Evolutionary conservation across 2,888 invertebrate species (phyloP), one percentile per base, ranked within the genome.

Genomic region (Drosophila borborema): DNA sequence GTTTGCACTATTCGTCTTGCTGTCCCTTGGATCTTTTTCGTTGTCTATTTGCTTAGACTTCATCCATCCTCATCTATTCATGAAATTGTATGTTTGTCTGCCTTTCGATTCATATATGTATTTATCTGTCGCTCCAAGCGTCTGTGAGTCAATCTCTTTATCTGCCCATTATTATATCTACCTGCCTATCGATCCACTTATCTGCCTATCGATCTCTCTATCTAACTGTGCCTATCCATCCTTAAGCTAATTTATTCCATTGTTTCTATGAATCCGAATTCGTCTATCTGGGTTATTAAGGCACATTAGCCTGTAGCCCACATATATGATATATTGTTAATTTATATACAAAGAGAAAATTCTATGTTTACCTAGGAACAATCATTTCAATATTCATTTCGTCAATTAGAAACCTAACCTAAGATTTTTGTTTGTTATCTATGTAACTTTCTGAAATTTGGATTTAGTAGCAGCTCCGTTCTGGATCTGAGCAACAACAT

Each of bases 401-500:
- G 23, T 46, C 20, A 14, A 1, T 20, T 46, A 23, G 7, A 23
- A 23, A 45, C 20, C 14, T 28, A 9, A 5, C 2, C 8, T 28
- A 31, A 5, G 9, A 20, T 34, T 3, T 36, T 41, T 51, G 16
- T 23, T 3, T 34, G 10, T 36, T 31, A 56, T 46, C 16, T 18
- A 61, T 36, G 45, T 48, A 68, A 34, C 54, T 77, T 38, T 66
- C 9, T 70, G 63, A 64, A 36, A 66, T 61, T 65, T 70, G 31
- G 69, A 58, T 38, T 41, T 64, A 77, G 59, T 72, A 64, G 64
- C 61, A 48, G 48, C 23, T 38, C 59, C 58, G 60, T 61, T 41
- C 55, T 41, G 55, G 55, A 41, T 28, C n/a, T 78, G 59, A 45
- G 61, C 48, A 75, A 64, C 79, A 76, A 82, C 63, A 77, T 81